Base-by-base conservation (phyloP, 2,888 invertebrate genomes). In the Eilema caniola region DNA sequence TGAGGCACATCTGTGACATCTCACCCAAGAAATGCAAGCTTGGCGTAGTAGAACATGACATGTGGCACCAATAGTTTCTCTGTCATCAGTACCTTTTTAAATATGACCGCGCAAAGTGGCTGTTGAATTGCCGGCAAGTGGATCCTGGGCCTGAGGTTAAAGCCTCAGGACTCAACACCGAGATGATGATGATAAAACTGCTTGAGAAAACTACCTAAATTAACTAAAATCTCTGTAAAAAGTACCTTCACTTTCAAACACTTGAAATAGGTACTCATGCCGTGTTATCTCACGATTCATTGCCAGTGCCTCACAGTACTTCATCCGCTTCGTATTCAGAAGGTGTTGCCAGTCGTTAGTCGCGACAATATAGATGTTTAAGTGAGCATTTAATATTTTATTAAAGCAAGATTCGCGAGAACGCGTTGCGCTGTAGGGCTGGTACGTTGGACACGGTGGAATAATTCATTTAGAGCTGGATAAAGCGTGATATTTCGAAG, bases 281-380 rank as follows among this genome's bases (percentile, higher is more conserved):
- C 23, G 56, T 61, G 57, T 72, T 72, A 69, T 72, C 72, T 66
- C 12, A 33, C 24, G 63, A 69, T 69, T 69, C 60, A 72, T 72
- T 33, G 11, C 41, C 66, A 25, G 37, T 59, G 57, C 47, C 61
- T 66, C 25, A 25, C 47, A 53, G 53, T 69, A 69, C 82, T 77
- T 74, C 73, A 72, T 73, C 80, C 80, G 84, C 92, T 90, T 88
- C 71, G 92, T 94, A 94, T 94, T 94, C 94, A 90, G 91, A 94
- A 94, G 94, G 94, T 94, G 94, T 93, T 93, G 89, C 85, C 84
- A 90, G 90, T 92, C 92, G 88, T 94, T 93, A 92, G 90, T 92
- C 89, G 87, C 80, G 79, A 87, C 90, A 90, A 90, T 93, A 93
- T 91, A 92, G 92, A 93, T 93, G 93, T 90, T 93, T 92, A 92